phyloP scores from a whole-genome alignment of 2,888 invertebrate species.

The Meiosimyza platycephala region DNA sequence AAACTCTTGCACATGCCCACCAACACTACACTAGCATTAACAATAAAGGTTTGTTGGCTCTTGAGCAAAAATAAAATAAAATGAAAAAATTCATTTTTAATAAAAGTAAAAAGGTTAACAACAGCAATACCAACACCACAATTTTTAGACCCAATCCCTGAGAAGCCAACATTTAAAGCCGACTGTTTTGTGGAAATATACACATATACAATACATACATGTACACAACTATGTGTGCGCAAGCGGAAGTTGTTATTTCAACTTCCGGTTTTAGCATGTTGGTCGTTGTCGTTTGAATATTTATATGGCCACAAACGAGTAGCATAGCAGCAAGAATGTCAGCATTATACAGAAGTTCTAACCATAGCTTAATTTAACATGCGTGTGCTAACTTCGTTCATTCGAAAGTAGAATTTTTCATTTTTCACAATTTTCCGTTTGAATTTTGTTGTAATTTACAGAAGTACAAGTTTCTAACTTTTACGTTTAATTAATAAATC shows the following conservation, averaged over 20 bases:
- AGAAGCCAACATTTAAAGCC: no score
- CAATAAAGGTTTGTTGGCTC: slow-evolving; percentile 10
- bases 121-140: neutral
- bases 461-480: neutral
- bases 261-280: slow-evolving; percentile 58
- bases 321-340: no score
- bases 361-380: no score
- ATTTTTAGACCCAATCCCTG: neutral
- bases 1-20: neutral
- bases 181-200: neutral
- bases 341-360: no score
- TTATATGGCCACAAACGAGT: no score
- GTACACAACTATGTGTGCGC: neutral
- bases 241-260: slow-evolving; percentile 60
- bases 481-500: neutral
- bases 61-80: slow-evolving; percentile 3
- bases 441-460: no score
- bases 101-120: slow-evolving; percentile 1
- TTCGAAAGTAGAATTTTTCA: no score
- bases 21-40: neutral
- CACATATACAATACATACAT: slow-evolving; percentile 6
- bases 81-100: neutral
- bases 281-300: slow-evolving; percentile 45
- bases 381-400: no score
- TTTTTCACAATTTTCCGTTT: no score